phyloP scores from a whole-genome alignment of 2,888 invertebrate species.

The Pterobdella sp. region DNA sequence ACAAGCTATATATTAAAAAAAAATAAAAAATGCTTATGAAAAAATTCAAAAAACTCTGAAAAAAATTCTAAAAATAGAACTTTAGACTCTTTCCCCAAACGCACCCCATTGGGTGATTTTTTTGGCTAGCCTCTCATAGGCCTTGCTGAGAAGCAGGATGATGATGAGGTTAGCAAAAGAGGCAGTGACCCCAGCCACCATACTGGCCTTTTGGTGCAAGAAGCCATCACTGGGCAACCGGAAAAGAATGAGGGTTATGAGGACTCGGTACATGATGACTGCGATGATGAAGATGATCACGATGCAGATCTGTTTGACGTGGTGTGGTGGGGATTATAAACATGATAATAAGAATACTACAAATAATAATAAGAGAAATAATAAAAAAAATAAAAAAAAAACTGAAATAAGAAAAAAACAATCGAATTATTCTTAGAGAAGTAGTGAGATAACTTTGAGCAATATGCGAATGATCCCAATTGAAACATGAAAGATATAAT shows the following conservation, averaged over 20 bases:
- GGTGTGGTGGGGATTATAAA: not conserved
- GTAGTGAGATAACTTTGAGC: too few species aligned
- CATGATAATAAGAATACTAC: not conserved
- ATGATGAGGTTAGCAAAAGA: constrained; percentile 57
- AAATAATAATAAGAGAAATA: too few species aligned
- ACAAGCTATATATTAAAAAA: not conserved
- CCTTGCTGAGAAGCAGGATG: constrained; percentile 56
- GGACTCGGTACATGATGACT: constrained; percentile 56
- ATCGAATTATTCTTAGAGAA: too few species aligned
- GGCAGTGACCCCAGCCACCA: constrained; percentile 55
- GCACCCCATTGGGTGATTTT: constrained; percentile 57
- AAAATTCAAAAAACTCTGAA: not conserved
- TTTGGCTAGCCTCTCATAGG: constrained; percentile 56
- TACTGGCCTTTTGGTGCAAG: constrained; percentile 52
- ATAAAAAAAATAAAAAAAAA: too few species aligned
- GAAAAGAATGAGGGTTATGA: constrained; percentile 52
- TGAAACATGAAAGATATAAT: too few species aligned
- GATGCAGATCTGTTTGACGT: constrained; percentile 52
- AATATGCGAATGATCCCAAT: too few species aligned
- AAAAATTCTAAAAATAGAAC: constrained; percentile 9
- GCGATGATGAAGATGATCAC: constrained; percentile 58
- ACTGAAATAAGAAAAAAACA: too few species aligned
- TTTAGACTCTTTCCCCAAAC: too few species aligned
- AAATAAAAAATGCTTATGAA: not conserved
- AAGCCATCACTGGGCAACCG: constrained; percentile 41